These are phyloP conservation scores for Pongo pygmaeus DNA, from an alignment of 2,113 vertebrate genomes.

Conservation along the genomic window DNA sequence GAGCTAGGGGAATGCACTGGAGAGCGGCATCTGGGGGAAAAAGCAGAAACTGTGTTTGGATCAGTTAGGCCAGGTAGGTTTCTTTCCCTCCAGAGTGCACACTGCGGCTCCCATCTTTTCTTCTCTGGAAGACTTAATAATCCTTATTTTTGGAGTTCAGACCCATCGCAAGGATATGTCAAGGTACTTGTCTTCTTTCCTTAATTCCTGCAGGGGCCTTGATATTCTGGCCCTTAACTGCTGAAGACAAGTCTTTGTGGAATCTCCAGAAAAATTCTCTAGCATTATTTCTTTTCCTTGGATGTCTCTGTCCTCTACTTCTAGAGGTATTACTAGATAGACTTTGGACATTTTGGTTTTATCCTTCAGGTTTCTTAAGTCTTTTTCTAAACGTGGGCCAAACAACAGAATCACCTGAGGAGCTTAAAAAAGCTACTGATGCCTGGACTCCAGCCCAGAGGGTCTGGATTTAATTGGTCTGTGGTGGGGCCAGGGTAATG, in stretches of 20 bases:
- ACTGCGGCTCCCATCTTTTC: background rate
- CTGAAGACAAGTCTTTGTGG: background rate
- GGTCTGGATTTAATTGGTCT: background rate
- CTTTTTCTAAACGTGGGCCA: background rate
- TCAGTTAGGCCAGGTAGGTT: background rate
- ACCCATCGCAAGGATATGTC: background rate
- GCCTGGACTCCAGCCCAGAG: background rate
- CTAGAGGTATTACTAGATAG: background rate
- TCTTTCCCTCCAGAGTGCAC: background rate
- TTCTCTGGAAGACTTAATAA: background rate
- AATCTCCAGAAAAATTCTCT: background rate
- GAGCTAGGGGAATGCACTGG: background rate
- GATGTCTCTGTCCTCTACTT: background rate
- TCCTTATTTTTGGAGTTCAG: background rate
- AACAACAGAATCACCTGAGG: background rate
- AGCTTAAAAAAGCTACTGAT: background rate
- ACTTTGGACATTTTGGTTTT: background rate
- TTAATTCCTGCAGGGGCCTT: background rate
- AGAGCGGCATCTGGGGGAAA: background rate
- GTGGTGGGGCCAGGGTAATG: background rate
- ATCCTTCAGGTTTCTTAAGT: background rate
- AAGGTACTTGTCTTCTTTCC: background rate
- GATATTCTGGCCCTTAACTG: background rate
- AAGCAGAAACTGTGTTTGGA: background rate
- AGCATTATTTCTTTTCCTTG: background rate